Base-by-base conservation (phyloP, 2,113 vertebrate genomes). In the Phalacrocorax aristotelis region DNA sequence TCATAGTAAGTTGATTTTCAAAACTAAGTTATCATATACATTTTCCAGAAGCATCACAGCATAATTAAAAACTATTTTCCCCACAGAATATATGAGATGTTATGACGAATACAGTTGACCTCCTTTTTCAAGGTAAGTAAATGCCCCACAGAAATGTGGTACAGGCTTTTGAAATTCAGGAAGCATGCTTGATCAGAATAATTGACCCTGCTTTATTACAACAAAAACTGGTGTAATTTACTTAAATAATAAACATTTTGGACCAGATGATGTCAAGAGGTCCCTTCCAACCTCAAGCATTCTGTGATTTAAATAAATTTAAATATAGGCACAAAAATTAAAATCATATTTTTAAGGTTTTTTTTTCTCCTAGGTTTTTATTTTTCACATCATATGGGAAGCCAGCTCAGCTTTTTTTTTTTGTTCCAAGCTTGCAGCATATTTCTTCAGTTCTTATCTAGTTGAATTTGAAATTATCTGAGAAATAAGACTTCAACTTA, bases 41-140 rank as follows among this genome's bases (percentile, higher is more conserved):
- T 75, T 55, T 68, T 83, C 94, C 95, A 97, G 94, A 93, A 97
- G 55, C 30, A 86, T 51, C 61, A 70, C 61, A 89, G 66, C 44
- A 23, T 83, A 92, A 97, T 97, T 93, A 91, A 96, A 92, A 95
- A 26, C 49, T 44, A 52, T 90, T 96, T 97, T 85, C 83, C 90
- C 84, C 84, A 88, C 3, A 72, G 89, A 93, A 91, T 19, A 89
- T 27, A 54, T 30, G 80, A 69, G 55, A 92, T 91, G 95, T 93
- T 62, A 51, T 92, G 90, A 96, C 20, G 14, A 95, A 89, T 13
- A 86, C 27, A 83, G 21, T 11, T 95, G 94, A 82, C 81, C 58
- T 93, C 92, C 48, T 83, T 95, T 90, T 42, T 83, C 87, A 89
- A 87, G 76, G 96, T 72, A 90, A 78, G 48, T 46, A 80, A 68